These are phyloP conservation scores for Frieseomelitta varia DNA, from an alignment of 1,140 invertebrate species.

Conservation along the genomic window DNA sequence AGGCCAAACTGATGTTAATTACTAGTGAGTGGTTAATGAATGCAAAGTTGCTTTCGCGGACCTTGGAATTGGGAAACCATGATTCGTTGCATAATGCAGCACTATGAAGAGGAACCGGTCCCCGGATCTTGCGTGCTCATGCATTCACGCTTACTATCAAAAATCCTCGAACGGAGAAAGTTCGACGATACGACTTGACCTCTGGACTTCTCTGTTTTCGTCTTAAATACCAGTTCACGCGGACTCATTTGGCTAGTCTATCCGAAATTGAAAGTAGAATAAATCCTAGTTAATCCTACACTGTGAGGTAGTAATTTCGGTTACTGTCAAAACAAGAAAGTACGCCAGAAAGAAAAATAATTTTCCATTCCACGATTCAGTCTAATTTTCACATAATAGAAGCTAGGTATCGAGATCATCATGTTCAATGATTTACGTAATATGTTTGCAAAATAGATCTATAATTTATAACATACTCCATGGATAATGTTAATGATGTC, in stretches of 20 bases:
- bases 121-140: neutral
- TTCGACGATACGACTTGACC: conserved; percentile 55
- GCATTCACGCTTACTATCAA: conserved; percentile 4
- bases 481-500: no score
- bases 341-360: no score
- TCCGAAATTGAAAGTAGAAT: neutral
- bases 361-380: no score
- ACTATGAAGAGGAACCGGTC: conserved; percentile 39
- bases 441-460: neutral
- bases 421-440: neutral
- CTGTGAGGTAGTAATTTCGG: no score
- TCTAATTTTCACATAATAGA: neutral
- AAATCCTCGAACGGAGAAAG: conserved; percentile 48
- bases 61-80: conserved; percentile 15
- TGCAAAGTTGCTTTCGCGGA: neutral
- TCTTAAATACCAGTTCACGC: neutral
- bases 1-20: neutral
- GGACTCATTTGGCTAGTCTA: conserved; percentile 5
- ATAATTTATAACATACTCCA: neutral
- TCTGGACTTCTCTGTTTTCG: conserved; percentile 22
- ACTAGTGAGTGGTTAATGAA: neutral
- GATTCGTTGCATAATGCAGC: conserved; percentile 27
- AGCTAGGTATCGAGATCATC: neutral
- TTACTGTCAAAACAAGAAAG: no score
- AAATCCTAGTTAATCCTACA: no score